Evolutionary conservation across 2,797 vertebrate species (phyloP).

Genomic region (Hippocampus kuda): DNA sequence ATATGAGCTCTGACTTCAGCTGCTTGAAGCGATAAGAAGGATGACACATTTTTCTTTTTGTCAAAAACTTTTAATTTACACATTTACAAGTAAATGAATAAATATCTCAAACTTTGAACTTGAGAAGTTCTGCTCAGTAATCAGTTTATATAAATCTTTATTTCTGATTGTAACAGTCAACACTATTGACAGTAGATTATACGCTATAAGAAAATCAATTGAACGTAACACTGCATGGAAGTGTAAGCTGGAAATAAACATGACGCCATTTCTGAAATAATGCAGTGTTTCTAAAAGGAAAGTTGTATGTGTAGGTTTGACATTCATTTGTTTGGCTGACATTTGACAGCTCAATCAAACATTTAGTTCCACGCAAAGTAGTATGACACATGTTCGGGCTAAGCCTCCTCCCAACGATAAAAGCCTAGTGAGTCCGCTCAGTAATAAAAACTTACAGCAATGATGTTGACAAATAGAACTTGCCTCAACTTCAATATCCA

Average conservation of each 20-base stretch:
- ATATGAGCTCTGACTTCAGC: neutral
- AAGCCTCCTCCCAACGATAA: neutral
- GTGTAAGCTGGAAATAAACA: neutral
- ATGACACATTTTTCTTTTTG: neutral
- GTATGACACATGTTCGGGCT: neutral
- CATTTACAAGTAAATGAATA: conserved; percentile 9
- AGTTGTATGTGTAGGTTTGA: neutral
- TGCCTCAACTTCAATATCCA: conserved; percentile 2
- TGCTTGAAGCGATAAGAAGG: neutral
- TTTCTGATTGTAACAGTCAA: neutral
- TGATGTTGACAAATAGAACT: neutral
- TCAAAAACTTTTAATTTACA: conserved; percentile 6
- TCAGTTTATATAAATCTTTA: neutral
- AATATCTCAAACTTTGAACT: neutral
- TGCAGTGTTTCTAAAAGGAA: neutral
- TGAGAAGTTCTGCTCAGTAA: conserved; percentile 3
- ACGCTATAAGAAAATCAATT: neutral
- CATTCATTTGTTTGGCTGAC: neutral
- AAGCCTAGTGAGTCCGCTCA: neutral
- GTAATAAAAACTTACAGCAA: neutral
- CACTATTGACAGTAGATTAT: neutral
- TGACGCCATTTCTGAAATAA: neutral
- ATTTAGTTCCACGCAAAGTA: neutral
- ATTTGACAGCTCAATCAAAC: neutral
- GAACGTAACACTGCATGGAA: neutral